Percentiles rank a stretch among this genome's conserved stretches.
Conservation (phyloP, 1,140 invertebrate species). For the Sitodiplosis mosellana region DNA sequence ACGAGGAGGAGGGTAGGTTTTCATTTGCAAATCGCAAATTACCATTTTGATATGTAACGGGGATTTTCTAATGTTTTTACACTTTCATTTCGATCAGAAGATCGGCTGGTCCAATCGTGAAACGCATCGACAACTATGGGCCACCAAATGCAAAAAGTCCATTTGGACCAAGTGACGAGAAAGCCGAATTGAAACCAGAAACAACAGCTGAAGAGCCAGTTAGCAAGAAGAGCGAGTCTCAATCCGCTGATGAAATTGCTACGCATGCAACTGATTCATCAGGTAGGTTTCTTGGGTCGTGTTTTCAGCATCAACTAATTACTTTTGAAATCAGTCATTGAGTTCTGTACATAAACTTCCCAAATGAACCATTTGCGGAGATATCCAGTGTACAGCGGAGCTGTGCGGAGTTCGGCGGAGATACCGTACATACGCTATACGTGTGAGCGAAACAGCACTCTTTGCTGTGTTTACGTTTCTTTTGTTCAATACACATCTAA, state of each 20-base stretch:
- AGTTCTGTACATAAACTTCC: too few species aligned
- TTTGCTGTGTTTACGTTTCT: too few species aligned
- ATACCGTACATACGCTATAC: too few species aligned
- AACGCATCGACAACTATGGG: constrained; percentile 36
- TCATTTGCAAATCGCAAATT: constrained; percentile 25
- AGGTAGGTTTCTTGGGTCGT: too few species aligned
- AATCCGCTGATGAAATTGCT: constrained; percentile 25
- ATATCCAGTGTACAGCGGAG: too few species aligned
- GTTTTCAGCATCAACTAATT: too few species aligned
- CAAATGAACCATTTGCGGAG: too few species aligned
- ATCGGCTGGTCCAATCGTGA: constrained; percentile 12
- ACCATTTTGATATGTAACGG: background rate
- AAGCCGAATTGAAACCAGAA: constrained; percentile 25
- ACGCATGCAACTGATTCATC: constrained; percentile 5
- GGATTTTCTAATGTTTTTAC: constrained; percentile 2
- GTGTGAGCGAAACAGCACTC: too few species aligned
- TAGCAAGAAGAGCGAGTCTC: constrained; percentile 42
- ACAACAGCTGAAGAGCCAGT: constrained; percentile 35
- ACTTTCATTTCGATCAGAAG: background rate
- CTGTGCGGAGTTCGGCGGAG: too few species aligned
- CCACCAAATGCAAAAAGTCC: constrained; percentile 57
- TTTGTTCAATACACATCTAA: too few species aligned
- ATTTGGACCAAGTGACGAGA: constrained; percentile 40
- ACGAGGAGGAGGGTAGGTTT: constrained; percentile 35
- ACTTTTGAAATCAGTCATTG: too few species aligned